A percentile compares a stretch with the other conserved stretches of the same genome.
These are phyloP conservation scores for Australoheros facetus DNA, from an alignment of 2,797 vertebrate genomes.

Conservation along the genomic window DNA sequence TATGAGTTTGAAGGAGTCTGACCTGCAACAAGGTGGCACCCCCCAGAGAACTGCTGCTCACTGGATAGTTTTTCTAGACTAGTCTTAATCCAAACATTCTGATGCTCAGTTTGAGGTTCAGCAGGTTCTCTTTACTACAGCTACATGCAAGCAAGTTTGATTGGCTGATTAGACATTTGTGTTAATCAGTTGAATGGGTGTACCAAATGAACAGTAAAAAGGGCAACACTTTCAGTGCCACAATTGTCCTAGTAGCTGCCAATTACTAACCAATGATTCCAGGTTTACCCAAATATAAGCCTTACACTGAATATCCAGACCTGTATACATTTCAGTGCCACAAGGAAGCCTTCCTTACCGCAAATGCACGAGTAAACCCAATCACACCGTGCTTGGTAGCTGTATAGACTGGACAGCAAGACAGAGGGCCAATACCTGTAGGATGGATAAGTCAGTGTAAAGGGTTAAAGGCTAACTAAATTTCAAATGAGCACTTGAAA, in stretches of 20 bases:
- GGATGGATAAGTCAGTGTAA: background rate
- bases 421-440: slow-evolving; percentile 67
- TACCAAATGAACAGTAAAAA: too few species aligned
- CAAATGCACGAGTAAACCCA: slow-evolving; percentile 80
- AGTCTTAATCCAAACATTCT: too few species aligned
- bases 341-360: slow-evolving; percentile 56
- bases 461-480: too few species aligned
- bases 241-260: too few species aligned
- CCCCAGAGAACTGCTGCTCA: rapidly evolving
- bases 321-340: too few species aligned
- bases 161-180: too few species aligned
- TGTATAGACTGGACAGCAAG: slow-evolving; percentile 74
- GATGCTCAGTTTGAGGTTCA: too few species aligned
- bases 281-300: background rate
- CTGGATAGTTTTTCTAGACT: background rate
- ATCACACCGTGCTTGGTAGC: slow-evolving; percentile 78
- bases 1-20: background rate
- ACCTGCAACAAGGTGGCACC: rapidly evolving
- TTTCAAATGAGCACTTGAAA: too few species aligned
- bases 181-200: too few species aligned
- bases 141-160: too few species aligned
- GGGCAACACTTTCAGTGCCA: too few species aligned
- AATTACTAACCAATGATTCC: background rate
- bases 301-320: background rate
- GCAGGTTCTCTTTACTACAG: too few species aligned